phyloP scores from a whole-genome alignment of 2,113 vertebrate species.

The Speoplatyrhinus poulsoni region DNA sequence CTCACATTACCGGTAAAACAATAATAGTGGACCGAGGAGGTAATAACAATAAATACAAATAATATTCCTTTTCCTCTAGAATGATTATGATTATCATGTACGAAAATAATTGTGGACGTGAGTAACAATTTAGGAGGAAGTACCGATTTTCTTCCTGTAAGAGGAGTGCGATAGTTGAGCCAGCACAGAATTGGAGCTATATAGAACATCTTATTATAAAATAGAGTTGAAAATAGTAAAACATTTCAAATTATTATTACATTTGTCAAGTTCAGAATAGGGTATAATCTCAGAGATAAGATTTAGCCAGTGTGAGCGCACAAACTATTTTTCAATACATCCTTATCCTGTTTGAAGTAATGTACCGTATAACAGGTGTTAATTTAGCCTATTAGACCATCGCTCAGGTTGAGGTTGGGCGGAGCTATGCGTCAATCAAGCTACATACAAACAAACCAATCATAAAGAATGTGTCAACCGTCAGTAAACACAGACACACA shows the following conservation, averaged over 20 bases:
- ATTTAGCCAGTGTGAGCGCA: not conserved
- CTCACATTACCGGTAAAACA: too few relatives aligned
- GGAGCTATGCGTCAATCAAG: too few relatives aligned
- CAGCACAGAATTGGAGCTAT: not conserved
- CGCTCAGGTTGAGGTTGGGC: too few relatives aligned
- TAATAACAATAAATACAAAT: not conserved
- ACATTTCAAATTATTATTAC: not conserved
- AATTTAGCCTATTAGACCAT: too few relatives aligned
- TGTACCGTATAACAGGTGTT: too few relatives aligned
- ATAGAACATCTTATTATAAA: not conserved
- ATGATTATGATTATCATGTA: not conserved
- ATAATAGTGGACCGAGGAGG: too few relatives aligned
- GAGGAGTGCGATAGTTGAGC: not conserved
- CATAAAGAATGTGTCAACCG: too few relatives aligned
- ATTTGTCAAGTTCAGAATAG: too few relatives aligned
- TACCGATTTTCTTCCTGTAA: constrained; percentile 7
- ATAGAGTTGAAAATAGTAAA: not conserved
- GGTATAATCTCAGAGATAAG: not conserved
- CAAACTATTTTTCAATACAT: not conserved
- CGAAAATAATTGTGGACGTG: not conserved
- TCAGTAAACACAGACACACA: too few relatives aligned
- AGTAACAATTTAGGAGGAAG: not conserved
- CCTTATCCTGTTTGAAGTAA: too few relatives aligned
- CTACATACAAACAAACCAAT: too few relatives aligned
- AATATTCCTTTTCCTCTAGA: not conserved